Percentiles rank a stretch among this genome's conserved stretches.
These are phyloP conservation scores for Nymphalis io DNA, from an alignment of 1,140 invertebrate species.

Conservation along the genomic window DNA sequence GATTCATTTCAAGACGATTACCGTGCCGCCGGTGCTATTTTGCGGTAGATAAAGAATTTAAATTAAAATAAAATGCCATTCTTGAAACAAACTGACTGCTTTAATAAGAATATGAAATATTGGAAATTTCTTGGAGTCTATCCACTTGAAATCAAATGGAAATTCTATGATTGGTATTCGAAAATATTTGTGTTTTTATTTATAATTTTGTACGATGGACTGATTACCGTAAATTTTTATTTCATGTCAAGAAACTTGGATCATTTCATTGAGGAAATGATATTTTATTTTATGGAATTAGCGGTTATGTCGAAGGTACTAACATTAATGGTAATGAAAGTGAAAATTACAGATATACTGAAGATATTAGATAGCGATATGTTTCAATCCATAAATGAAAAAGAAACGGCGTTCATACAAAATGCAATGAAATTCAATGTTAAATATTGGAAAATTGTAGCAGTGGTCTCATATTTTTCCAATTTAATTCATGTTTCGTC, in stretches of 20 bases:
- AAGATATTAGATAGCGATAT: slow-evolving; percentile 52
- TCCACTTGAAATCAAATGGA: slow-evolving; percentile 32
- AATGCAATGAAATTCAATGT: slow-evolving; percentile 55
- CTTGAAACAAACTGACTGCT: slow-evolving; percentile 43
- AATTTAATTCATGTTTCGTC: slow-evolving; percentile 49
- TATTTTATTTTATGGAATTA: slow-evolving; percentile 59
- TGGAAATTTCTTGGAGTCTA: slow-evolving; percentile 56
- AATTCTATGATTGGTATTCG: slow-evolving; percentile 49
- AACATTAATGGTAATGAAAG: slow-evolving; percentile 47
- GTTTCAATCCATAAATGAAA: slow-evolving; percentile 52
- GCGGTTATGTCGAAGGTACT: slow-evolving; percentile 54
- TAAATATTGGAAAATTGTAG: slow-evolving; percentile 57
- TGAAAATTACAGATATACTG: slow-evolving; percentile 50
- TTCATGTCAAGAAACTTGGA: slow-evolving; percentile 54
- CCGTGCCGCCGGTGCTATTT: neutral
- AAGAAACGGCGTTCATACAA: slow-evolving; percentile 45
- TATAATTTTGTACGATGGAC: slow-evolving; percentile 39
- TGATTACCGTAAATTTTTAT: slow-evolving; percentile 56
- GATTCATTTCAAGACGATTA: neutral
- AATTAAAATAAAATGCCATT: slow-evolving; percentile 7
- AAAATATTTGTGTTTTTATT: slow-evolving; percentile 45
- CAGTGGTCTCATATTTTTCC: slow-evolving; percentile 45
- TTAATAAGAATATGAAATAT: slow-evolving; percentile 50
- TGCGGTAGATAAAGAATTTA: neutral
- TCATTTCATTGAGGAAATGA: slow-evolving; percentile 54